phyloP scores from a whole-genome alignment of 2,888 invertebrate genomes.

The Chrysolina americana region DNA sequence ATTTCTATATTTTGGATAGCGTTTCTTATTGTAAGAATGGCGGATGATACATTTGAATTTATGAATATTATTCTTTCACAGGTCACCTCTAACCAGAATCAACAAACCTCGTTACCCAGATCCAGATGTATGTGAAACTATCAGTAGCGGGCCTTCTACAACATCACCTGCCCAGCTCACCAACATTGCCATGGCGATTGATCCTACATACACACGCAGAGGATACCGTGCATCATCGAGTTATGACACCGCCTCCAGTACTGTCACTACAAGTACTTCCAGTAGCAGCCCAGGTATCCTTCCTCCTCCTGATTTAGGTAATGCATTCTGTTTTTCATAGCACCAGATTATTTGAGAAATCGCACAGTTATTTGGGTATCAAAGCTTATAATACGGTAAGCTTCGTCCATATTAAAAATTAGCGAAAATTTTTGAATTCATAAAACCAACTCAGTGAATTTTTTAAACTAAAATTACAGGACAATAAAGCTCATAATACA shows the following conservation, averaged over 20 bases:
- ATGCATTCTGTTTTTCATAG: not conserved
- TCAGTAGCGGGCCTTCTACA: conserved; percentile 51
- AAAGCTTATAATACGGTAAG: too few relatives aligned
- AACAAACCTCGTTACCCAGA: conserved; percentile 66
- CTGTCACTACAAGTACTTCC: conserved; percentile 63
- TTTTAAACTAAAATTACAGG: too few relatives aligned
- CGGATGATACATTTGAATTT: too few relatives aligned
- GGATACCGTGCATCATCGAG: conserved; percentile 62
- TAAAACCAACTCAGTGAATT: too few relatives aligned
- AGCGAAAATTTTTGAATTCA: too few relatives aligned
- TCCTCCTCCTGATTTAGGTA: conserved; percentile 35
- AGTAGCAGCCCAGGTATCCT: conserved; percentile 63
- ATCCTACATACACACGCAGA: conserved; percentile 75
- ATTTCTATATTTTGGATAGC: too few relatives aligned
- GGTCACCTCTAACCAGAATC: conserved; percentile 60
- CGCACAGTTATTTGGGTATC: too few relatives aligned
- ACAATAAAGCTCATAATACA: too few relatives aligned
- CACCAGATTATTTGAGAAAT: too few relatives aligned
- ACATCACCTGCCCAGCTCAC: conserved; percentile 65
- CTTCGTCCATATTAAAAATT: too few relatives aligned
- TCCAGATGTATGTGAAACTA: conserved; percentile 58
- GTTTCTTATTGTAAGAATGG: too few relatives aligned
- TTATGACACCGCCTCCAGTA: conserved; percentile 65
- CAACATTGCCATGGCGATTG: conserved; percentile 79
- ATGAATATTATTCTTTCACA: conserved; percentile 28